Evolutionary conservation across 2,113 vertebrate species (phyloP).

Genomic region (Chloropsis hardwickii): DNA sequence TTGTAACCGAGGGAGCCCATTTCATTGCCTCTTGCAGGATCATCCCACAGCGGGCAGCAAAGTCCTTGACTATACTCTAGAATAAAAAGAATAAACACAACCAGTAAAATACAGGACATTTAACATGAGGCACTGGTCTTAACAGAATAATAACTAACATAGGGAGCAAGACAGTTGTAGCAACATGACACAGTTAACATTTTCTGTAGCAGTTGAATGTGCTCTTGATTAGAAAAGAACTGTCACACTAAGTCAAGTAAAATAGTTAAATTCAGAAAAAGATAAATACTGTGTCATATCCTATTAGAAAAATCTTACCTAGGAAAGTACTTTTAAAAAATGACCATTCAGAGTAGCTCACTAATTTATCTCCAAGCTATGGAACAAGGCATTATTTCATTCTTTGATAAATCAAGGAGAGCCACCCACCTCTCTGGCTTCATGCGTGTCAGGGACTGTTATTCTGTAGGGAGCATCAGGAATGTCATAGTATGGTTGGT

Average conservation of each 20-base stretch:
- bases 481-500: conserved; percentile 94
- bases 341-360: background rate
- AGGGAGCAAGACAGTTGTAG: background rate
- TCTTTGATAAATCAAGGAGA: background rate
- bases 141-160: background rate
- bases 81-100: background rate
- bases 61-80: conserved; percentile 94
- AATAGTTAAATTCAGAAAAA: background rate
- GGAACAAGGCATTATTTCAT: background rate
- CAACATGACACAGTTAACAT: background rate
- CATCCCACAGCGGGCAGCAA: conserved; percentile 95
- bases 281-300: background rate
- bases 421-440: conserved; percentile 86
- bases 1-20: conserved; percentile 95
- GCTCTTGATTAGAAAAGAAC: background rate
- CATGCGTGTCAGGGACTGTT: conserved; percentile 93
- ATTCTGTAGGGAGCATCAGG: conserved; percentile 92
- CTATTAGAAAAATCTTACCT: background rate
- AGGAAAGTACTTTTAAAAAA: background rate
- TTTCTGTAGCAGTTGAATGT: background rate
- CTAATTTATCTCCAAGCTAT: background rate
- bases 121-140: background rate
- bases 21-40: conserved; percentile 98
- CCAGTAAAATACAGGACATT: background rate
- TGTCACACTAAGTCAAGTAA: background rate